Conservation (phyloP, 2,797 vertebrate species). For the Emys orbicularis region DNA sequence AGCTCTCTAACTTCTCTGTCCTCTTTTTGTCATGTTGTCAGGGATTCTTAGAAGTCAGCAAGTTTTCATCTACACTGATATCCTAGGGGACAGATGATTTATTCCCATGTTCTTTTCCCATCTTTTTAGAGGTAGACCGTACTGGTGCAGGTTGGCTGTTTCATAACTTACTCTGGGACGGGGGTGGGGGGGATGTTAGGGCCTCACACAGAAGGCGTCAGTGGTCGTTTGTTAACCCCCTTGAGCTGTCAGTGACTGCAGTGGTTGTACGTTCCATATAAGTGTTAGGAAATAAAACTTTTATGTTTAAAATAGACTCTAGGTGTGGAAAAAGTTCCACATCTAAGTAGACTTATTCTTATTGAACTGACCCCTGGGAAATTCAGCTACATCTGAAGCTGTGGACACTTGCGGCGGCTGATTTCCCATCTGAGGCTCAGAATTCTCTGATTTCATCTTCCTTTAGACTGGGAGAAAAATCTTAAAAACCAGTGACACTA, state of each 20-base stretch:
- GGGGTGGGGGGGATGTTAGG: neutral
- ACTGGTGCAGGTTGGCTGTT: constrained; percentile 24
- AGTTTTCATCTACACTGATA: constrained; percentile 49
- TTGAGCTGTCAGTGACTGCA: neutral
- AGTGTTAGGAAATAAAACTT: constrained; percentile 15
- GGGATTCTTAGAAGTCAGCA: constrained; percentile 42
- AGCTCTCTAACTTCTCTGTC: constrained; percentile 26
- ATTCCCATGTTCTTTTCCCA: constrained; percentile 48
- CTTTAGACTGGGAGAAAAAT: neutral
- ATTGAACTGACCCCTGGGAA: neutral
- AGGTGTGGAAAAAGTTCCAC: neutral
- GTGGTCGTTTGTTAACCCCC: constrained; percentile 44
- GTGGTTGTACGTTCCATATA: neutral
- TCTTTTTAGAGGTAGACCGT: constrained; percentile 53
- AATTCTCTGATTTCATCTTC: neutral
- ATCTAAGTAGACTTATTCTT: neutral
- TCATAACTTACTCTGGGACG: constrained; percentile 52
- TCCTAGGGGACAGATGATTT: constrained; percentile 47
- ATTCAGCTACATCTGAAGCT: neutral
- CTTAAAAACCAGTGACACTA: neutral
- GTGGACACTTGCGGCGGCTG: neutral
- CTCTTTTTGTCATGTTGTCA: neutral
- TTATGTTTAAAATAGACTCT: constrained; percentile 5
- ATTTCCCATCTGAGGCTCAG: neutral
- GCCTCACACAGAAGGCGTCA: neutral